phyloP scores from a whole-genome alignment of 1,140 invertebrate species.

The Philotrypesis tridentata region DNA sequence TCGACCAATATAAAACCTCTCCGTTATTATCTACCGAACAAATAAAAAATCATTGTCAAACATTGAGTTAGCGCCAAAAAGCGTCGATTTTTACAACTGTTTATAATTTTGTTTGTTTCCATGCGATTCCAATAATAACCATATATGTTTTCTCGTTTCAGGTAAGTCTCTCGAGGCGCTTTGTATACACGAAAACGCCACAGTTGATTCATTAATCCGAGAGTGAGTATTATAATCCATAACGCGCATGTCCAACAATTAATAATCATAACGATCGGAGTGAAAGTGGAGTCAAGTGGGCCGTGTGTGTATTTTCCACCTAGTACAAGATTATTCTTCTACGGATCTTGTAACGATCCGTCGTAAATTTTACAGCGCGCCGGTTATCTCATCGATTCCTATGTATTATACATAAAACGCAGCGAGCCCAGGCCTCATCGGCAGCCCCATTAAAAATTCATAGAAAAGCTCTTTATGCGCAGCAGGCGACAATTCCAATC shows the following conservation, averaged over 20 bases:
- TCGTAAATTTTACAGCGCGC: not conserved
- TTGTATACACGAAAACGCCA: not conserved
- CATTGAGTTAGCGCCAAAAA: too few species aligned
- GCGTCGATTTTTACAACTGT: not conserved
- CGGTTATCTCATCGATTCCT: not conserved
- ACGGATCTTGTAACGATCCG: not conserved
- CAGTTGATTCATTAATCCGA: not conserved
- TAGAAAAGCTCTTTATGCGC: too few species aligned
- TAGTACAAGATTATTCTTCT: not conserved
- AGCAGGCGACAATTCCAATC: too few species aligned
- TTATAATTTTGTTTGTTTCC: not conserved
- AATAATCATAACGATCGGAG: constrained; percentile 24
- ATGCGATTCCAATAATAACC: not conserved
- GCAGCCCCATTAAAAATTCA: not conserved
- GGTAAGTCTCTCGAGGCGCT: not conserved
- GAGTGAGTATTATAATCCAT: constrained; percentile 1
- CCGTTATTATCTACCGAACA: too few species aligned
- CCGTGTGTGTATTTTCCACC: not conserved
- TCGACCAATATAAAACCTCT: too few species aligned
- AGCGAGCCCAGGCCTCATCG: too few species aligned
- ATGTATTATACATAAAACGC: too few species aligned
- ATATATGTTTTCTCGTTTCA: constrained; percentile 6
- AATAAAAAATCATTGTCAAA: too few species aligned
- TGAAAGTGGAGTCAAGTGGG: constrained; percentile 22
- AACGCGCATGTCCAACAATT: not conserved